Evolutionary conservation across 2,113 vertebrate genomes (phyloP).

Genomic region (Podarcis raffonei): DNA sequence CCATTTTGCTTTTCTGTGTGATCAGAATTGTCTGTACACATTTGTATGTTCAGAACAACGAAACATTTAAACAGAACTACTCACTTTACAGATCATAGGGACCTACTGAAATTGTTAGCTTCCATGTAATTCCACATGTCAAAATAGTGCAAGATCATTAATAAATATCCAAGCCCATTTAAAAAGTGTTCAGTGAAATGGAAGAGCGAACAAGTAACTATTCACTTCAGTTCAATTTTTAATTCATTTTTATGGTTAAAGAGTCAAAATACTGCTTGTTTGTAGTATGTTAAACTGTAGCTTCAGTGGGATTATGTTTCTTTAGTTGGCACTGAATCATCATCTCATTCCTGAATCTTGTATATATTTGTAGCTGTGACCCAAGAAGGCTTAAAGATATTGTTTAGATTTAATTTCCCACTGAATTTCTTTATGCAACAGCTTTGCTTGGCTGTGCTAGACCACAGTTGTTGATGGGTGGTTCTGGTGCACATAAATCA

Average conservation of each 20-base stretch:
- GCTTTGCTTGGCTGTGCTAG: background rate
- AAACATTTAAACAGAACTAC: background rate
- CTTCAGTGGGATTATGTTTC: background rate
- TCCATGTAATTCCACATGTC: slow-evolving; percentile 8
- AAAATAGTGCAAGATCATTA: background rate
- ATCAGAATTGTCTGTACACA: slow-evolving; percentile 16
- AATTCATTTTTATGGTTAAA: background rate
- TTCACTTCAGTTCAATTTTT: background rate
- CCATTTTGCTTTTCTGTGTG: background rate
- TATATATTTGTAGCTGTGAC: background rate
- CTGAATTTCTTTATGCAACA: background rate
- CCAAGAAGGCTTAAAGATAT: background rate
- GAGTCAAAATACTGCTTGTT: background rate
- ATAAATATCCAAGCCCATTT: background rate
- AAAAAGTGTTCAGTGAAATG: background rate
- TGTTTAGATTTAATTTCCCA: background rate
- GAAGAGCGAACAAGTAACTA: background rate
- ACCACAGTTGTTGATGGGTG: background rate
- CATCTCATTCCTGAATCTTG: background rate
- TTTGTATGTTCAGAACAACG: too few relatives aligned
- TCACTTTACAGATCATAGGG: background rate
- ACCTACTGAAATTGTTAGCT: background rate
- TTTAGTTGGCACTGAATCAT: background rate
- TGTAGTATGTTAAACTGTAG: background rate
- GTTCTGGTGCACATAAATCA: background rate